A percentile compares a stretch with the other conserved stretches of the same genome.
Evolutionary conservation across 2,888 invertebrate species (phyloP).

Genomic region (Nymphalis urticae): DNA sequence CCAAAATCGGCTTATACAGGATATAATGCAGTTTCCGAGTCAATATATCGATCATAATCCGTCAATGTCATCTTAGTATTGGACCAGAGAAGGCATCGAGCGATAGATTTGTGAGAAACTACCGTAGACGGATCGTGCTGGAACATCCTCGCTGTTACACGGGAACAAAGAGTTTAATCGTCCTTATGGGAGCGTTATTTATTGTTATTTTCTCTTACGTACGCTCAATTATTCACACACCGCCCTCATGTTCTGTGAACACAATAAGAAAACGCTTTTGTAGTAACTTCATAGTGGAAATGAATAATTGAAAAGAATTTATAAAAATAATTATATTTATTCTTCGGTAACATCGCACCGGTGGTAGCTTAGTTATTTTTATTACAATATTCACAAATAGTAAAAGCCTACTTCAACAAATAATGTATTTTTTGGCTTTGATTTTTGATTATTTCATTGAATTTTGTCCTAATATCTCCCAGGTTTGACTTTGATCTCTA

Average conservation of each 20-base stretch:
- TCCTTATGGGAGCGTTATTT: constrained; percentile 58
- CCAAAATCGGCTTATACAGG: not conserved
- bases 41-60: constrained; percentile 38
- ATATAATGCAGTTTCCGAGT: constrained; percentile 3
- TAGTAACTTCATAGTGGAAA: not conserved
- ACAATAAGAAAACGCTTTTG: constrained; percentile 10
- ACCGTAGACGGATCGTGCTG: constrained; percentile 59
- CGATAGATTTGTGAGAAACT: constrained; percentile 65
- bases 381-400: too few species aligned
- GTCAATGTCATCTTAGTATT: constrained; percentile 45
- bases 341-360: too few species aligned
- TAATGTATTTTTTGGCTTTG: too few species aligned
- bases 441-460: too few species aligned
- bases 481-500: too few species aligned
- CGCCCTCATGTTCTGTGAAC: constrained; percentile 18
- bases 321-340: too few species aligned
- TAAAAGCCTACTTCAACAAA: too few species aligned
- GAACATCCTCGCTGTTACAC: constrained; percentile 53
- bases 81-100: constrained; percentile 43
- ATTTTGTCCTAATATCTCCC: too few species aligned
- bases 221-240: constrained; percentile 37
- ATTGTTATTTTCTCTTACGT: constrained; percentile 52
- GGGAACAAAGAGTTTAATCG: constrained; percentile 67
- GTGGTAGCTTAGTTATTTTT: too few species aligned
- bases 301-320: too few species aligned